These are phyloP conservation scores for Oryzaephilus surinamensis DNA, from an alignment of 1,140 invertebrate genomes.

Conservation along the genomic window DNA sequence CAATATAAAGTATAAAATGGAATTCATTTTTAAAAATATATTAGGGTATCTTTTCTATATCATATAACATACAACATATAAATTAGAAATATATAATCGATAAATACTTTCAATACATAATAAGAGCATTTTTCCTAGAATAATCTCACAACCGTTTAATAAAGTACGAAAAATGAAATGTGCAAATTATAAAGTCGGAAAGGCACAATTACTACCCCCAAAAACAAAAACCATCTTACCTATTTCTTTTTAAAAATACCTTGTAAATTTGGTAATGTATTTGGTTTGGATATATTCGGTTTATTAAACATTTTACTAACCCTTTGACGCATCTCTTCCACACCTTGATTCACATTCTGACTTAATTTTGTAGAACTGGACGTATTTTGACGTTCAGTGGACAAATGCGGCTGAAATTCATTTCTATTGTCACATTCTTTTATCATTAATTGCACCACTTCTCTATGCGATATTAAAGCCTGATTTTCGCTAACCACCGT, in stretches of 20 bases:
- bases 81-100: too few relatives aligned
- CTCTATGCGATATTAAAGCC: slow-evolving; percentile 39
- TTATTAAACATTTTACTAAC: slow-evolving; percentile 51
- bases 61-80: too few relatives aligned
- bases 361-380: slow-evolving; percentile 11
- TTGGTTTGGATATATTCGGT: slow-evolving; percentile 22
- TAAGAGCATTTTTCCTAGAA: background rate
- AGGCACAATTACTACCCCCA: too few relatives aligned
- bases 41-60: too few relatives aligned
- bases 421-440: slow-evolving; percentile 42
- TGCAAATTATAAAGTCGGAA: background rate
- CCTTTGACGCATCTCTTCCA: slow-evolving; percentile 50
- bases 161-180: background rate
- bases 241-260: slow-evolving; percentile 33
- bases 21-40: too few relatives aligned
- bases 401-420: slow-evolving; percentile 16
- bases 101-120: background rate
- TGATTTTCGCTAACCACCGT: slow-evolving; percentile 37
- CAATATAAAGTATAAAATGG: too few relatives aligned
- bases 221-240: background rate
- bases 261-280: slow-evolving; percentile 26
- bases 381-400: background rate
- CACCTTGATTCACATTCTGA: slow-evolving; percentile 44
- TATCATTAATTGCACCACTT: slow-evolving; percentile 41
- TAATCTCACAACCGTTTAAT: background rate